Base-by-base conservation (phyloP, 2,888 invertebrate genomes). In the Brachyptera putata region DNA sequence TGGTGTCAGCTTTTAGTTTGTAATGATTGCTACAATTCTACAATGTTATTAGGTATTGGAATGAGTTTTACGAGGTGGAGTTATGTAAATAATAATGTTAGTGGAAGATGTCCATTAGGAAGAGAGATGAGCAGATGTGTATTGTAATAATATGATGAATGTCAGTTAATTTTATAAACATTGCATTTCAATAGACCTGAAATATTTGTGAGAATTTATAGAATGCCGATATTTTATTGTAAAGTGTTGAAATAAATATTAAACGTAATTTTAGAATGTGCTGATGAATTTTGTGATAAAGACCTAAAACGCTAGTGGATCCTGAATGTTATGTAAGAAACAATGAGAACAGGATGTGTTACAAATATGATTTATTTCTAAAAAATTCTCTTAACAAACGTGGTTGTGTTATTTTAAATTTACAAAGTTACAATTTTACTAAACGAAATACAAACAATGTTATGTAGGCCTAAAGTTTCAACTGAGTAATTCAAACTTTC, bases 201-300 rank as follows among this genome's bases (percentile, higher is more conserved):
- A 24, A 46, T n/a, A 46, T 46, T 21, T 46, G n/a, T 21, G 21
- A 24, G 24, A 46, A 24, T 46, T 46, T 22, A 46, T 46, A 46
- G 46, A 46, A 46, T 46, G 46, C 43, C 46, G 11, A 30, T 30
- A 30, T 30, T 30, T 30, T 30, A 30, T 30, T 30, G 30, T 30
- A 30, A 30, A 11, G 30, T 30, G 11, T 11, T 30, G 30, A n/a
- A n/a, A n/a, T 30, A 7, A 30, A 30, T 30, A 30, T 7, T 30
- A 30, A 30, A 30, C 7, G 30, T 30, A 30, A 30, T 11, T 30
- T 30, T 30, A 30, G 30, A 30, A 11, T 30, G n/a, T n/a, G n/a
- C n/a, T n/a, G n/a, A n/a, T n/a, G n/a, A n/a, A n/a, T n/a, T n/a
- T n/a, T n/a, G n/a, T n/a, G n/a, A n/a, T n/a, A n/a, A n/a, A n/a